Evolutionary conservation across 2,888 invertebrate genomes (phyloP).

Genomic region (Cheilosia vernalis): DNA sequence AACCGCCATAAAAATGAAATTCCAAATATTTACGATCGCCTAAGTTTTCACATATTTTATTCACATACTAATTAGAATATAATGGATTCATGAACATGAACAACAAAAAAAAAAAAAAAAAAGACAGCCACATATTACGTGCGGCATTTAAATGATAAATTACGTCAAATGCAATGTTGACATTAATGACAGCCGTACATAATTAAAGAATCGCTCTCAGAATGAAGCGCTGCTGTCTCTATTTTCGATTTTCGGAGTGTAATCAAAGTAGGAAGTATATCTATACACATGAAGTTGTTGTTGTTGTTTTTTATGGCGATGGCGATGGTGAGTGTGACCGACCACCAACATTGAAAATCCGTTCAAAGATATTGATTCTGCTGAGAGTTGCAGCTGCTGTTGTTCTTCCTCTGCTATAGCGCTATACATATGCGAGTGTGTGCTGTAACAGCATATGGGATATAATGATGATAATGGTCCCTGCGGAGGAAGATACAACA

Average conservation of each 20-base stretch:
- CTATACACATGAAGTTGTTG: slow-evolving; percentile 13
- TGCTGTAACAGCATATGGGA: slow-evolving; percentile 68
- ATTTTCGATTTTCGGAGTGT: slow-evolving; percentile 7
- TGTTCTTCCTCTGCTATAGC: slow-evolving; percentile 49
- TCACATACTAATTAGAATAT: slow-evolving; percentile 67
- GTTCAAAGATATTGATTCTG: slow-evolving; percentile 70
- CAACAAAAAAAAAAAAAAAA: slow-evolving; percentile 1
- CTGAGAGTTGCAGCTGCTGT: slow-evolving; percentile 68
- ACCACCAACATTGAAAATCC: slow-evolving; percentile 68
- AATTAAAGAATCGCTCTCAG: slow-evolving; percentile 56
- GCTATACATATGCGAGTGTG: slow-evolving; percentile 43
- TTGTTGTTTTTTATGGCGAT: slow-evolving; percentile 19
- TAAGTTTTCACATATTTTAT: slow-evolving; percentile 60
- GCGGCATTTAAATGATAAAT: slow-evolving; percentile 63
- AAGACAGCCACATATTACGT: slow-evolving; percentile 6
- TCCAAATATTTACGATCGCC: slow-evolving; percentile 63
- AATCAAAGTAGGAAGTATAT: not conserved
- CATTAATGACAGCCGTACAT: slow-evolving; percentile 65
- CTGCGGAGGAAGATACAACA: slow-evolving; percentile 56
- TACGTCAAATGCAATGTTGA: slow-evolving; percentile 63
- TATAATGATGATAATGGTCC: slow-evolving; percentile 70
- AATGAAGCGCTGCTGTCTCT: slow-evolving; percentile 25
- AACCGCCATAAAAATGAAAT: slow-evolving; percentile 52
- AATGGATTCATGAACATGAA: slow-evolving; percentile 55
- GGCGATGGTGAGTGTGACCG: slow-evolving; percentile 40